A percentile compares a stretch with the other conserved stretches of the same genome.
These are phyloP conservation scores for Caenorhabditis wallacei DNA, from an alignment of 2,888 invertebrate genomes.

Conservation along the genomic window DNA sequence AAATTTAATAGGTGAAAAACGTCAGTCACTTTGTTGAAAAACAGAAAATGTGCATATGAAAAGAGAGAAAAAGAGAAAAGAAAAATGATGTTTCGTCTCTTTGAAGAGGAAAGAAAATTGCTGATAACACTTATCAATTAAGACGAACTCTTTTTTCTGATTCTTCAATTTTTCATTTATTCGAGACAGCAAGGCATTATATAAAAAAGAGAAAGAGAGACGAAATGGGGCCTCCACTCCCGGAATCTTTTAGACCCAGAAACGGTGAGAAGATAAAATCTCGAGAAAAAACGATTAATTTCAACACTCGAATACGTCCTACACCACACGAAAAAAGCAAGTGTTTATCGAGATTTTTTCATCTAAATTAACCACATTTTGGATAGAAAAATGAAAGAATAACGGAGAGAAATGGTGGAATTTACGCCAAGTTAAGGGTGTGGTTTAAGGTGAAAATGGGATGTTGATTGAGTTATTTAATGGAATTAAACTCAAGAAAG, in stretches of 20 bases:
- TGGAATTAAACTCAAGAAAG: neutral
- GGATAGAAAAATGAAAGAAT: neutral
- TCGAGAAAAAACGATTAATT: conserved; percentile 62
- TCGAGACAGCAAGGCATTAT: conserved; percentile 39
- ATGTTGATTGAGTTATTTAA: conserved; percentile 46
- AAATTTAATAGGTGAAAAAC: conserved; percentile 32
- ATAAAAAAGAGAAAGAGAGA: conserved; percentile 9
- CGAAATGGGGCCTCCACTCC: conserved; percentile 6
- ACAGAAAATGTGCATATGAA: conserved; percentile 8
- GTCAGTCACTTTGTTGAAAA: conserved; percentile 30
- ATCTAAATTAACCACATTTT: conserved; percentile 22
- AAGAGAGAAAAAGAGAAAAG: conserved; percentile 1
- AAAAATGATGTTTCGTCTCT: conserved; percentile 8
- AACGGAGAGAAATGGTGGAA: neutral
- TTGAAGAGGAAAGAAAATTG: conserved; percentile 10
- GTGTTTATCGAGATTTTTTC: conserved; percentile 57
- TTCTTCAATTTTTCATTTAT: neutral
- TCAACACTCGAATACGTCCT: conserved; percentile 41
- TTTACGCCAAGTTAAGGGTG: conserved; percentile 17
- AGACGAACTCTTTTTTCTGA: conserved; percentile 29
- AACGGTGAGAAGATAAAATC: conserved; percentile 46
- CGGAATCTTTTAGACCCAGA: conserved; percentile 28
- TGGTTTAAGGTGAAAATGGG: conserved; percentile 14
- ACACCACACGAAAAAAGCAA: conserved; percentile 22
- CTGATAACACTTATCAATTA: conserved; percentile 56